phyloP scores from a whole-genome alignment of 2,797 vertebrate species.

The Lithobates sylvaticus region DNA sequence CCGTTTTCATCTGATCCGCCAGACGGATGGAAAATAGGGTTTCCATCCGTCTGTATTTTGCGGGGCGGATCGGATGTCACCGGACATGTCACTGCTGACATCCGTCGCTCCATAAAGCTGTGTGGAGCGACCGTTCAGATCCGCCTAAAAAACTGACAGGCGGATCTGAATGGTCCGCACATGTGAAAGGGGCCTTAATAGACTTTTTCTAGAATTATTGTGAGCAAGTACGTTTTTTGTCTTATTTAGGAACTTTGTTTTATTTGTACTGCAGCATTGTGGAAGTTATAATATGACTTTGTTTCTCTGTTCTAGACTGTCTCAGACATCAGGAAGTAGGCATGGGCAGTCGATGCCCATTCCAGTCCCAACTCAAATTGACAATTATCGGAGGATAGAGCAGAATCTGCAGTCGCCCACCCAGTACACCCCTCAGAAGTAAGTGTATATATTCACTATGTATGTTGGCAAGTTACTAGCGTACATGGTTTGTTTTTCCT shows the following conservation, averaged over 20 bases:
- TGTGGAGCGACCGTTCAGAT: too few relatives aligned
- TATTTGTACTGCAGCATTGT: neutral
- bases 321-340: slow-evolving; percentile 74
- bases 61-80: too few relatives aligned
- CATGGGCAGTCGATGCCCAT: slow-evolving; percentile 87
- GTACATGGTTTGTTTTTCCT: neutral
- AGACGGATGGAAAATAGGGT: too few relatives aligned
- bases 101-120: too few relatives aligned
- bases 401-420: slow-evolving; percentile 87
- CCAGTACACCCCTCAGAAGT: slow-evolving; percentile 81
- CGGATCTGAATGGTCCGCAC: too few relatives aligned
- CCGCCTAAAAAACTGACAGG: too few relatives aligned
- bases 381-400: slow-evolving; percentile 92
- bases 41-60: too few relatives aligned
- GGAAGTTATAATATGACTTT: neutral
- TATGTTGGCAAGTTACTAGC: neutral
- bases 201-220: neutral
- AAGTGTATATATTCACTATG: slow-evolving; percentile 19
- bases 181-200: neutral
- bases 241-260: neutral
- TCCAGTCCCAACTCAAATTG: slow-evolving; percentile 93
- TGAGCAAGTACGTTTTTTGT: neutral
- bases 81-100: too few relatives aligned
- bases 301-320: slow-evolving; percentile 72
- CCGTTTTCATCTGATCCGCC: too few relatives aligned